Conservation (phyloP, 1,140 invertebrate species). For the Temnothorax longispinosus region DNA sequence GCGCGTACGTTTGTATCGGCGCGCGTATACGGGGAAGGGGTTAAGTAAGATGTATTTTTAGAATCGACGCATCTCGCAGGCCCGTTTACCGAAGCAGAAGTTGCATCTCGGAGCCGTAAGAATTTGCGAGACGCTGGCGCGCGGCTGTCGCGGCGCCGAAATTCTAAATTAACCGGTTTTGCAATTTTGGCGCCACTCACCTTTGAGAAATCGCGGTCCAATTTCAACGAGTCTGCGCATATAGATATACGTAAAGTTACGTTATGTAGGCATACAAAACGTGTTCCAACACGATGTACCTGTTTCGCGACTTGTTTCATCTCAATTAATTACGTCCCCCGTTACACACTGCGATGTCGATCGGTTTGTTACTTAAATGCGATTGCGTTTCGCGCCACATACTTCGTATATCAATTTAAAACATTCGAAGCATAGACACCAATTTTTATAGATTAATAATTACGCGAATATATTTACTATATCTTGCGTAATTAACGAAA, state of each 20-base stretch:
- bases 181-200: slow-evolving; percentile 66
- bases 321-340: slow-evolving; percentile 30
- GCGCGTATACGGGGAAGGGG: slow-evolving; percentile 19
- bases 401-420: too few species aligned
- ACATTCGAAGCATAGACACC: not conserved
- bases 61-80: slow-evolving; percentile 27
- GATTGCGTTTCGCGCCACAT: not conserved
- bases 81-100: slow-evolving; percentile 19
- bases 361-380: not conserved
- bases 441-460: slow-evolving; percentile 1
- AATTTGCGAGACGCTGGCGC: not conserved
- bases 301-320: slow-evolving; percentile 44
- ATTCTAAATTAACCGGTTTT: slow-evolving; percentile 67
- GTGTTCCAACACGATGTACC: slow-evolving; percentile 24
- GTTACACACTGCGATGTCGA: not conserved
- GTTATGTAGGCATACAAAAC: not conserved
- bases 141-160: not conserved
- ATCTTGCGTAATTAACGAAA: not conserved
- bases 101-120: not conserved
- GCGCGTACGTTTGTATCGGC: slow-evolving; percentile 7
- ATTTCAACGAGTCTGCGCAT: slow-evolving; percentile 44
- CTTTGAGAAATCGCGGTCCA: slow-evolving; percentile 51
- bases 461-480: not conserved
- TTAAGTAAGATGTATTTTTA: slow-evolving; percentile 58
- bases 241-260: not conserved